Evolutionary conservation across 1,140 invertebrate species (phyloP).

Genomic region (Laupala kohalensis): DNA sequence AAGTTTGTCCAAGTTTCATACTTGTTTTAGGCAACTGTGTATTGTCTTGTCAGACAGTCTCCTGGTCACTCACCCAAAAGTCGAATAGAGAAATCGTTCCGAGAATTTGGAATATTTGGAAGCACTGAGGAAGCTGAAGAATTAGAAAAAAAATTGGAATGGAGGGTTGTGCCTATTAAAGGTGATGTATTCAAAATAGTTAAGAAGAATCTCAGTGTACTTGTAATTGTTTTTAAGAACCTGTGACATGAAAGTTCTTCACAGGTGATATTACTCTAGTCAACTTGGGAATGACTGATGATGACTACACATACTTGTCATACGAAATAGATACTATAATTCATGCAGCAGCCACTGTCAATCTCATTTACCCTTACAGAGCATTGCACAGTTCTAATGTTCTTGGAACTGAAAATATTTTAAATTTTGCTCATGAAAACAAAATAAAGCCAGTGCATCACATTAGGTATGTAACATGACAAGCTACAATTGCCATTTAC

Average conservation of each 20-base stretch:
- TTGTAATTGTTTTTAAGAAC: background rate
- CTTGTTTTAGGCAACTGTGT: slow-evolving; percentile 24
- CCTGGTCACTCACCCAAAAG: slow-evolving; percentile 22
- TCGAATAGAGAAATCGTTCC: slow-evolving; percentile 26
- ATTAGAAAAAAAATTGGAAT: slow-evolving; percentile 16
- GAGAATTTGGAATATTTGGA: slow-evolving; percentile 26
- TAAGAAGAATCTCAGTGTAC: background rate
- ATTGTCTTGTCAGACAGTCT: slow-evolving; percentile 31
- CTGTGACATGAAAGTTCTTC: background rate
- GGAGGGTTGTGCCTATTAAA: slow-evolving; percentile 26
- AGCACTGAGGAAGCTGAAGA: slow-evolving; percentile 10
- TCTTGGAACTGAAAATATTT: slow-evolving; percentile 33
- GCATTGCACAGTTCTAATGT: slow-evolving; percentile 36
- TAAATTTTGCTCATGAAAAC: slow-evolving; percentile 33
- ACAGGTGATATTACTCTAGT: slow-evolving; percentile 31
- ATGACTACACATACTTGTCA: slow-evolving; percentile 31
- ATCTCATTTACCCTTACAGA: slow-evolving; percentile 35
- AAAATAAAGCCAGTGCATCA: slow-evolving; percentile 38
- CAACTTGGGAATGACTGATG: slow-evolving; percentile 34
- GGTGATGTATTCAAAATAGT: slow-evolving; percentile 15
- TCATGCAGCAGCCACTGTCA: slow-evolving; percentile 37
- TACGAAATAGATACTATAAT: slow-evolving; percentile 37
- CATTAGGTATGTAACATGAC: slow-evolving; percentile 20
- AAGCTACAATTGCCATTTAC: no score
- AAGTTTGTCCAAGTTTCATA: no score